Conservation (phyloP, 2,888 invertebrate genomes). For the Lepidochrysops patricia region DNA sequence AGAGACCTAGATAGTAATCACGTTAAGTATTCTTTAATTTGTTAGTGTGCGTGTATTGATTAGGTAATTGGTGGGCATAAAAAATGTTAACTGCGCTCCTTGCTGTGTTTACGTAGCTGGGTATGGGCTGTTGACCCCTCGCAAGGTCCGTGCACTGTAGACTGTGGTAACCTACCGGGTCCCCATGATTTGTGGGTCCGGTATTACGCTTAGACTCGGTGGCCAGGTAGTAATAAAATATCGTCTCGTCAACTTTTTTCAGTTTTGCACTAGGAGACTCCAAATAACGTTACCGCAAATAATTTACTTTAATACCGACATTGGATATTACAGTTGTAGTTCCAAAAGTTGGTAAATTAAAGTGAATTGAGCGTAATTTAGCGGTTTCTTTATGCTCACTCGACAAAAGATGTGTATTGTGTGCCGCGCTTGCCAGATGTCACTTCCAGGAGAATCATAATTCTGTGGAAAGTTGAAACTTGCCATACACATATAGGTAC, state of each 20-base stretch:
- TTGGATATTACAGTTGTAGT: too few species aligned
- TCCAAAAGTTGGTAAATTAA: background rate
- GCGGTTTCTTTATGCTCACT: background rate
- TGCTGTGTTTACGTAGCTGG: constrained; percentile 23
- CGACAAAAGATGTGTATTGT: constrained; percentile 2
- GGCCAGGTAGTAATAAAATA: too few species aligned
- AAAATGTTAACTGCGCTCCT: constrained; percentile 17
- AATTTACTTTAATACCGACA: too few species aligned
- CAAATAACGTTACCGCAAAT: too few species aligned
- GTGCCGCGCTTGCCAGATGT: constrained; percentile 22
- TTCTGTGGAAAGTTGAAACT: constrained; percentile 9
- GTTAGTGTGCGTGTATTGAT: too few species aligned
- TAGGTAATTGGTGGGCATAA: too few species aligned
- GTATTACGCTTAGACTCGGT: too few species aligned
- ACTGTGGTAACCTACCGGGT: too few species aligned
- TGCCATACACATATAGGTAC: background rate
- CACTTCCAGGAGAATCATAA: constrained; percentile 21
- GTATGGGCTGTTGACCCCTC: constrained; percentile 47
- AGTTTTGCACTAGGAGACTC: too few species aligned
- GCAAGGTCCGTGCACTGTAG: constrained; percentile 26
- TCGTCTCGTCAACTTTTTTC: too few species aligned
- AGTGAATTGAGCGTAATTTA: background rate
- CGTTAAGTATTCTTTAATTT: too few species aligned
- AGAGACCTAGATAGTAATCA: too few species aligned
- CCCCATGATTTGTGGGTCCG: background rate